Conservation (phyloP, 2,797 vertebrate genomes). For the Sphaeramia orbicularis region DNA sequence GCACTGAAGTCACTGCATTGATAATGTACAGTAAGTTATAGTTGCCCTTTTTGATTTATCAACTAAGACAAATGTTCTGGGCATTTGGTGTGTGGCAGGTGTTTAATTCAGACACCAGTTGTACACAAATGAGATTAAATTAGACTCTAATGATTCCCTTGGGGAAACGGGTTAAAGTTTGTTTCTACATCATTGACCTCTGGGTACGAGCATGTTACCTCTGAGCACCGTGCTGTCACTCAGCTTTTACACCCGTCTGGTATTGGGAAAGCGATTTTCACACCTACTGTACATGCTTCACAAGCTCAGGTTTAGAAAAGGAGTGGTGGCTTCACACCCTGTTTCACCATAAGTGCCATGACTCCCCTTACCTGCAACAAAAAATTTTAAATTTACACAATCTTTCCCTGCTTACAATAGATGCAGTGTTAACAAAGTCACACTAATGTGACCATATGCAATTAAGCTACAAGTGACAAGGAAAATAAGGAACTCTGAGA, state of each 20-base stretch:
- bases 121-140: constrained; percentile 60
- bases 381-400: background rate
- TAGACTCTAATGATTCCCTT: constrained; percentile 52
- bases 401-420: background rate
- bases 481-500: constrained; percentile 12
- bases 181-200: constrained; percentile 55
- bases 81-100: constrained; percentile 55
- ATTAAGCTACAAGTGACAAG: constrained; percentile 7
- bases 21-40: constrained; percentile 20
- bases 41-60: constrained; percentile 45
- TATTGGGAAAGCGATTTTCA: constrained; percentile 18
- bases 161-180: constrained; percentile 40
- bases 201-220: constrained; percentile 29
- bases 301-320: background rate
- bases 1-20: constrained; percentile 12
- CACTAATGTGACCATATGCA: background rate
- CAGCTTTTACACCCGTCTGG: constrained; percentile 37
- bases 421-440: constrained; percentile 10
- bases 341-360: background rate
- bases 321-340: background rate
- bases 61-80: constrained; percentile 30
- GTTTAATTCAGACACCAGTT: constrained; percentile 52
- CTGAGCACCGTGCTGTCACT: constrained; percentile 32
- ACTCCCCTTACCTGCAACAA: too few species aligned
- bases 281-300: constrained; percentile 19